These are phyloP conservation scores for Nymphalis urticae DNA, from an alignment of 2,888 invertebrate genomes.

Conservation along the genomic window DNA sequence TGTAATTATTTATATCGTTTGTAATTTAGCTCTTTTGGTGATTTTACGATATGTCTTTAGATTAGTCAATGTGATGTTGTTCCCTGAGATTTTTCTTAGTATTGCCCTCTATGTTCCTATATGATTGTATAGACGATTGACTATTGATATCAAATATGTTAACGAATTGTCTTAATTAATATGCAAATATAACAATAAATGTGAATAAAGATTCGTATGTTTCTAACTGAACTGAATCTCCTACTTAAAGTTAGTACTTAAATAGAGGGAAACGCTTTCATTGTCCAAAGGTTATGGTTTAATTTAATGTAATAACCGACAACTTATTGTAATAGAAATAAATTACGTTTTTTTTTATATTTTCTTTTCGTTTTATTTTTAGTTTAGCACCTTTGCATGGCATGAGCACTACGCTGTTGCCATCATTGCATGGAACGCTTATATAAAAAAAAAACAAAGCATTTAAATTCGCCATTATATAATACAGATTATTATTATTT, in stretches of 20 bases:
- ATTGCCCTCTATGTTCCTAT: constrained; percentile 68
- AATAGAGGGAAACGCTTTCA: constrained; percentile 61
- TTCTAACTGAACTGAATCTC: constrained; percentile 60
- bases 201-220: constrained; percentile 38
- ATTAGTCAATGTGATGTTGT: constrained; percentile 46
- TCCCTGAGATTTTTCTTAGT: constrained; percentile 58
- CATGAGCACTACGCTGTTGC: constrained; percentile 53
- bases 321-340: constrained; percentile 70
- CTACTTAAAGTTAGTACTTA: constrained; percentile 78
- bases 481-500: neutral
- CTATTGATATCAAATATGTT: constrained; percentile 14
- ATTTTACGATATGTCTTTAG: constrained; percentile 34
- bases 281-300: constrained; percentile 67
- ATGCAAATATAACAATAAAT: constrained; percentile 10
- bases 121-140: constrained; percentile 35
- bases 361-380: constrained; percentile 65
- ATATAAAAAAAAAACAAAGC: neutral
- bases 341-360: constrained; percentile 71
- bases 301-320: constrained; percentile 54
- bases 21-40: constrained; percentile 42
- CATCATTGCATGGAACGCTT: constrained; percentile 43
- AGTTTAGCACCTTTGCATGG: constrained; percentile 69
- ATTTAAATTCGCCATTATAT: constrained; percentile 3
- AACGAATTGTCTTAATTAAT: neutral
- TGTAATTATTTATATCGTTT: constrained; percentile 50